These are phyloP conservation scores for Pao palembangensis DNA, from an alignment of 2,113 vertebrate genomes.

Conservation along the genomic window DNA sequence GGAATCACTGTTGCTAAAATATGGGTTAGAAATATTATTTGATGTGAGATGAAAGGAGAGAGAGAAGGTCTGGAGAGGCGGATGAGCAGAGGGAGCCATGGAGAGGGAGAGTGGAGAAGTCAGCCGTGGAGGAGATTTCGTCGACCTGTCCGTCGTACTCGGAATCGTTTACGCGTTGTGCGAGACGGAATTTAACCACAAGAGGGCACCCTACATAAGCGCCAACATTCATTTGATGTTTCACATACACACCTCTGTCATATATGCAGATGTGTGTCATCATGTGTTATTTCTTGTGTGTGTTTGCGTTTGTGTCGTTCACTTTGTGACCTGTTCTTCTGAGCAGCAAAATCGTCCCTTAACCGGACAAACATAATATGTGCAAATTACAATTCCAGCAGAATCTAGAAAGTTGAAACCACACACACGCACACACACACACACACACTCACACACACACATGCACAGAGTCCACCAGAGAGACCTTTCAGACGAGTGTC, in stretches of 20 bases:
- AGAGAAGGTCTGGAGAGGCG: conserved; percentile 46
- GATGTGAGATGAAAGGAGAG: conserved; percentile 70
- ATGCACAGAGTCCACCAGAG: conserved; percentile 37
- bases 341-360: not conserved
- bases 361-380: not conserved
- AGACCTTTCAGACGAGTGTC: conserved; percentile 63
- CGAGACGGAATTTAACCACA: too few species aligned
- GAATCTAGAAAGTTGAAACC: too few species aligned
- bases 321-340: not conserved
- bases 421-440: conserved; percentile 14
- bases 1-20: conserved; percentile 51
- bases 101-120: conserved; percentile 29
- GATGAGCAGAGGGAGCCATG: conserved; percentile 49
- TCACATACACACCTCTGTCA: too few species aligned
- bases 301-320: not conserved
- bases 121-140: conserved; percentile 45
- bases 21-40: conserved; percentile 64
- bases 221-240: too few species aligned
- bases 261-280: too few species aligned
- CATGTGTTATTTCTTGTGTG: not conserved
- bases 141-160: not conserved
- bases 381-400: not conserved
- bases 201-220: too few species aligned
- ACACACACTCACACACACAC: conserved; percentile 15
- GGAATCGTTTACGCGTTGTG: too few species aligned